A percentile compares a stretch with the other conserved stretches of the same genome.
Conservation (phyloP, 1,140 invertebrate genomes). For the Aphis gossypii region DNA sequence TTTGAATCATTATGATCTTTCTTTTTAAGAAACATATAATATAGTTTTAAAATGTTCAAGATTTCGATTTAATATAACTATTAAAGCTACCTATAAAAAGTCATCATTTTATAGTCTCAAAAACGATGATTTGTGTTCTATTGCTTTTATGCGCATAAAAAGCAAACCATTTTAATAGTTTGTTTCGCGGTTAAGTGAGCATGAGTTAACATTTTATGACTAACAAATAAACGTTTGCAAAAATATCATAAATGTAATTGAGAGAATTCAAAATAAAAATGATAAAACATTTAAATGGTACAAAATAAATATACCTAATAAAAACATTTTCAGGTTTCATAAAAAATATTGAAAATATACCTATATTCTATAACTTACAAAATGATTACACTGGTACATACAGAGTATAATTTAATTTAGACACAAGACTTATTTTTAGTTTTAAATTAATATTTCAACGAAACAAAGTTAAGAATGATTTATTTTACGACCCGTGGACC, state of each 20-base stretch:
- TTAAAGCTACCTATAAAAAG: constrained; percentile 1
- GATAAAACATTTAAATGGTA: not conserved
- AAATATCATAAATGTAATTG: not conserved
- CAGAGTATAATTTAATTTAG: not conserved
- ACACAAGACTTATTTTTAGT: not conserved
- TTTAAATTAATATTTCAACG: not conserved
- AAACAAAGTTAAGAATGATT: not conserved
- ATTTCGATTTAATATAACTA: not conserved
- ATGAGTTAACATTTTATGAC: constrained; percentile 41
- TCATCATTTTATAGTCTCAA: not conserved
- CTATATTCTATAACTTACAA: not conserved
- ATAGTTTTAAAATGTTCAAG: not conserved
- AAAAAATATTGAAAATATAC: not conserved
- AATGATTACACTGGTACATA: not conserved
- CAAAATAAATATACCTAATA: not conserved
- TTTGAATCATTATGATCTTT: not conserved
- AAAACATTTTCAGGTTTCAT: not conserved
- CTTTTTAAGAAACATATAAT: not conserved
- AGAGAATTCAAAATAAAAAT: not conserved
- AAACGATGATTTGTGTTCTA: constrained; percentile 7
- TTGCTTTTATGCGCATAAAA: not conserved
- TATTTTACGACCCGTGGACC: not conserved
- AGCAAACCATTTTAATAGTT: constrained; percentile 1
- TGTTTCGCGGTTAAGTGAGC: constrained; percentile 23
- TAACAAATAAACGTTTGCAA: constrained; percentile 29